phyloP scores from a whole-genome alignment of 2,113 vertebrate species.

The Eurypyga helias region DNA sequence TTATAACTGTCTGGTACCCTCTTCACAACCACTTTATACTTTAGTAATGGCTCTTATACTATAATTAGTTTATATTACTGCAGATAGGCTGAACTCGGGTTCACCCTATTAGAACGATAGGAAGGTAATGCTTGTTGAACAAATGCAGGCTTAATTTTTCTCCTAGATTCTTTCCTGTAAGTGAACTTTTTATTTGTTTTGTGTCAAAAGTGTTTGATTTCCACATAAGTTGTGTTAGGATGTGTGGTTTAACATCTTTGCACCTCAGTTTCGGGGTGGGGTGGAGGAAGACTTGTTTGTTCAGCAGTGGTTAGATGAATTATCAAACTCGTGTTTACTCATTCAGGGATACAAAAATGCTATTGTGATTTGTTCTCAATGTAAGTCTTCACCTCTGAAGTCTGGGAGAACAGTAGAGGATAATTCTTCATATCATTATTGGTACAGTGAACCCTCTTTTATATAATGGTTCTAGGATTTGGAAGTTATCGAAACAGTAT shows the following conservation, averaged over 20 bases:
- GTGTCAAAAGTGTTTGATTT: not conserved
- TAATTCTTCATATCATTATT: not conserved
- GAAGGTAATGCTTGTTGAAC: not conserved
- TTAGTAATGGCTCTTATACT: not conserved
- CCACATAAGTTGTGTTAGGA: not conserved
- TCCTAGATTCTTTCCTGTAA: not conserved
- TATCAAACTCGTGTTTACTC: not conserved
- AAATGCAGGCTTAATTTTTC: not conserved
- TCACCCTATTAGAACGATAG: not conserved
- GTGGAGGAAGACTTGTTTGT: not conserved
- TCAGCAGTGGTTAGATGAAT: not conserved
- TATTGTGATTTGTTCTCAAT: not conserved
- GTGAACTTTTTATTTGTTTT: not conserved
- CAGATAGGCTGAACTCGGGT: not conserved
- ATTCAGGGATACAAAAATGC: not conserved
- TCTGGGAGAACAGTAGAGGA: not conserved
- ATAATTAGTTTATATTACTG: not conserved
- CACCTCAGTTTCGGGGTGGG: not conserved
- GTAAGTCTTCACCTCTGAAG: not conserved
- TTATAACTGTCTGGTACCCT: not conserved
- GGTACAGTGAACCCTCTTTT: not conserved
- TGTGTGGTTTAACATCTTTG: not conserved
- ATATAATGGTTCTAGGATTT: not conserved
- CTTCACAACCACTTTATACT: not conserved
- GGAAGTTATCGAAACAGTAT: not conserved